These are phyloP conservation scores for Cotesia chilonis DNA, from an alignment of 1,140 invertebrate species.

Conservation along the genomic window DNA sequence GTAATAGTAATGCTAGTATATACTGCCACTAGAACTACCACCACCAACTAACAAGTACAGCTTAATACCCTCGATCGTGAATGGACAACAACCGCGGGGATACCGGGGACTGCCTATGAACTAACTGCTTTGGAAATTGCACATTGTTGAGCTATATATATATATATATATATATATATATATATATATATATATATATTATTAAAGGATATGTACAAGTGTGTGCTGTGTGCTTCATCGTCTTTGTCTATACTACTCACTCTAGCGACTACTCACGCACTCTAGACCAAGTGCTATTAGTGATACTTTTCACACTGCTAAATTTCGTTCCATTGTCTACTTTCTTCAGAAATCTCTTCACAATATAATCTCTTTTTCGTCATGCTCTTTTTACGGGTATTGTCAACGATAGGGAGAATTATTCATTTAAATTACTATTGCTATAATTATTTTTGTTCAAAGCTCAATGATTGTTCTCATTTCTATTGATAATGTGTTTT, in stretches of 20 bases:
- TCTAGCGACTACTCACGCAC: background rate
- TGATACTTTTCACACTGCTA: background rate
- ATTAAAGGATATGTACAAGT: constrained; percentile 12
- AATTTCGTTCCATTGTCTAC: background rate
- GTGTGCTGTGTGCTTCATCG: constrained; percentile 31
- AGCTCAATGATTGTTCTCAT: too few relatives aligned
- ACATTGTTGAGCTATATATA: constrained; percentile 5
- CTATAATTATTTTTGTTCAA: too few relatives aligned
- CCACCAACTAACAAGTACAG: constrained; percentile 11
- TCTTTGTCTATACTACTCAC: constrained; percentile 16
- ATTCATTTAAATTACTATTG: too few relatives aligned
- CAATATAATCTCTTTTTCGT: too few relatives aligned
- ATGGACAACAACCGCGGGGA: constrained; percentile 35
- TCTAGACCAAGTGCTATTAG: constrained; percentile 15
- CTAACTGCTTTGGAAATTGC: constrained; percentile 35
- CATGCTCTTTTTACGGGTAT: too few relatives aligned
- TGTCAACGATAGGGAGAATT: too few relatives aligned
- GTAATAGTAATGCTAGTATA: constrained; percentile 32
- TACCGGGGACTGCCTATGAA: constrained; percentile 22
- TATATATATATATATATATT: background rate
- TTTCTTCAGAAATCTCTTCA: too few relatives aligned
- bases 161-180: constrained; percentile 1
- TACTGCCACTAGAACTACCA: constrained; percentile 23
- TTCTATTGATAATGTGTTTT: too few relatives aligned
- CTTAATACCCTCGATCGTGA: constrained; percentile 31